These are phyloP conservation scores for Saturnia pavonia DNA, from an alignment of 2,888 invertebrate genomes.

Conservation along the genomic window DNA sequence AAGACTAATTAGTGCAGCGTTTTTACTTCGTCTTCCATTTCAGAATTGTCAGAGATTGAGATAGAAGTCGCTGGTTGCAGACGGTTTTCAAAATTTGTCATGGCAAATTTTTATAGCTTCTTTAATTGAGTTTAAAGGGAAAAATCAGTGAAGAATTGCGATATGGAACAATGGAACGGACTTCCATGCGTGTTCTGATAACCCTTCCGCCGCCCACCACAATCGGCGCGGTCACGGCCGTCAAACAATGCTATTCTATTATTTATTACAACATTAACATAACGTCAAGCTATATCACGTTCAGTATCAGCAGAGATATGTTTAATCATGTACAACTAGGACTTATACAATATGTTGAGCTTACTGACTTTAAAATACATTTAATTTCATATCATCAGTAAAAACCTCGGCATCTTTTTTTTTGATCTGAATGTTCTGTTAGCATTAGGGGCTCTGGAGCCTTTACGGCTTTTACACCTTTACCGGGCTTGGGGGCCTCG, in stretches of 20 bases:
- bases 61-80: too few species aligned
- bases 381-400: too few species aligned
- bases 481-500: too few species aligned
- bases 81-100: not conserved
- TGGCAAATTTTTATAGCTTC: not conserved
- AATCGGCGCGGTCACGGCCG: slow-evolving; percentile 39
- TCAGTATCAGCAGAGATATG: not conserved
- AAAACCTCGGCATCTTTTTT: too few species aligned
- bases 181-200: slow-evolving; percentile 44
- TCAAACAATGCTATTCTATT: slow-evolving; percentile 8
- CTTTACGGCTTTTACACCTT: too few species aligned
- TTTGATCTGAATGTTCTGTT: too few species aligned
- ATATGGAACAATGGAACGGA: slow-evolving; percentile 42
- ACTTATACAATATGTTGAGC: too few species aligned
- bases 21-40: too few species aligned
- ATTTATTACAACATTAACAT: slow-evolving; percentile 3
- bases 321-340: too few species aligned
- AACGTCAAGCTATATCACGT: not conserved
- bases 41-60: not conserved
- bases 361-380: too few species aligned
- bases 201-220: slow-evolving; percentile 53
- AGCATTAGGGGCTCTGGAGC: too few species aligned
- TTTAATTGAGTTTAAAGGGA: not conserved
- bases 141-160: slow-evolving; percentile 8
- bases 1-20: too few species aligned